phyloP scores from a whole-genome alignment of 1,140 invertebrate species.

The Bilobella aurantiaca region DNA sequence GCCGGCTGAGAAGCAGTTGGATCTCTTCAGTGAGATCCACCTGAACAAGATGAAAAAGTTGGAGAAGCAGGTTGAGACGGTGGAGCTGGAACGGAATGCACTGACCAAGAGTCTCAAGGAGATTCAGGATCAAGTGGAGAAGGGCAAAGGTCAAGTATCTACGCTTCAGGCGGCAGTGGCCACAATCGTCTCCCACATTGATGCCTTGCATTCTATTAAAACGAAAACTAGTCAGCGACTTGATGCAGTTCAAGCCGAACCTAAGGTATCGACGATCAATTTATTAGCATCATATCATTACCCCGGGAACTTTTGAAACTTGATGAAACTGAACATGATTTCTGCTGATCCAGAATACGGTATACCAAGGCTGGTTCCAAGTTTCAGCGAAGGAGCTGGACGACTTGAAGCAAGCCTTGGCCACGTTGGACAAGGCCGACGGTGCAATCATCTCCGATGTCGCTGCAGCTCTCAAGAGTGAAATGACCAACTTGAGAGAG shows the following conservation, averaged over 20 bases:
- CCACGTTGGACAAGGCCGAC: conserved; percentile 54
- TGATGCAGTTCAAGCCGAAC: conserved; percentile 9
- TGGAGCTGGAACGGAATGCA: conserved; percentile 68
- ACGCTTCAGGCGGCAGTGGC: conserved; percentile 46
- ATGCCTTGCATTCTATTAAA: conserved; percentile 23
- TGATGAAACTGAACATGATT: not conserved
- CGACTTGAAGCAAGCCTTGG: conserved; percentile 56
- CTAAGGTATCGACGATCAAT: not conserved
- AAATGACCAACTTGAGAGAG: conserved; percentile 55
- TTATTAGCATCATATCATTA: too few species aligned
- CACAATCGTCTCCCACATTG: conserved; percentile 26
- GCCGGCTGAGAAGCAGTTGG: conserved; percentile 47
- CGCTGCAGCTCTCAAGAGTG: conserved; percentile 51
- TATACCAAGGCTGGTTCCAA: conserved; percentile 55
- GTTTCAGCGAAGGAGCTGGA: conserved; percentile 60
- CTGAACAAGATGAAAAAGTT: conserved; percentile 86
- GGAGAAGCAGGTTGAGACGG: conserved; percentile 81
- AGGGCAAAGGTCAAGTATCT: conserved; percentile 63
- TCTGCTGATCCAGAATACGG: conserved; percentile 13
- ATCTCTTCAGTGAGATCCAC: conserved; percentile 95
- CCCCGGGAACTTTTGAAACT: not conserved
- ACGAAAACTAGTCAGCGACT: conserved; percentile 15
- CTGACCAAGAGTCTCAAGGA: conserved; percentile 63
- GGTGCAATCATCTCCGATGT: conserved; percentile 50
- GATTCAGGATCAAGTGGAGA: conserved; percentile 63